These are phyloP conservation scores for Diorhabda sublineata DNA, from an alignment of 1,140 invertebrate genomes.

Conservation along the genomic window DNA sequence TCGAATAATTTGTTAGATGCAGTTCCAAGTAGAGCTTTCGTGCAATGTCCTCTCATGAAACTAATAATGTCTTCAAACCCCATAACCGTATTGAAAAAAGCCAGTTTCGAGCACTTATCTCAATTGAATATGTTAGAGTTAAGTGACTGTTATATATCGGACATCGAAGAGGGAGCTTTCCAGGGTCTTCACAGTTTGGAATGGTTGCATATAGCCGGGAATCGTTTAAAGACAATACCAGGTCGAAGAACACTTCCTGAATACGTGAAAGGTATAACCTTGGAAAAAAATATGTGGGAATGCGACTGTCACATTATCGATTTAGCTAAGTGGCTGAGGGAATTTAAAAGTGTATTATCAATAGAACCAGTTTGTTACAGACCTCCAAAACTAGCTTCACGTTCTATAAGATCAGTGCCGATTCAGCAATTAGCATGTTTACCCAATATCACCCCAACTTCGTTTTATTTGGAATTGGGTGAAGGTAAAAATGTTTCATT, in stretches of 20 bases:
- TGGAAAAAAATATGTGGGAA: slow-evolving; percentile 84
- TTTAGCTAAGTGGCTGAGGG: slow-evolving; percentile 71
- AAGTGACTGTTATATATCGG: slow-evolving; percentile 71
- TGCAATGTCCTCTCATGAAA: slow-evolving; percentile 75
- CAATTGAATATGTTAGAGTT: slow-evolving; percentile 78
- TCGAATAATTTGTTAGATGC: slow-evolving; percentile 73
- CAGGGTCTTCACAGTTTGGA: slow-evolving; percentile 72
- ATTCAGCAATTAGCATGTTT: slow-evolving; percentile 75
- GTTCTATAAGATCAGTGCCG: slow-evolving; percentile 64
- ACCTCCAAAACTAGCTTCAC: slow-evolving; percentile 62
- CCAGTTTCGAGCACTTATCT: slow-evolving; percentile 71
- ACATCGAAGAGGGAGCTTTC: slow-evolving; percentile 76
- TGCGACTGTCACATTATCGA: slow-evolving; percentile 79
- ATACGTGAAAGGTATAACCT: slow-evolving; percentile 68
- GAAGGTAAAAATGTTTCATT: slow-evolving; percentile 77
- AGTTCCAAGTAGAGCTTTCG: slow-evolving; percentile 73
- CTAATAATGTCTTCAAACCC: slow-evolving; percentile 77
- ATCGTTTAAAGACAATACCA: slow-evolving; percentile 67
- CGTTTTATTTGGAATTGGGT: slow-evolving; percentile 67
- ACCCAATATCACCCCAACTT: slow-evolving; percentile 68
- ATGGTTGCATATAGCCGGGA: slow-evolving; percentile 79
- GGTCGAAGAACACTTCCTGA: slow-evolving; percentile 67
- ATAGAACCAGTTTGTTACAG: slow-evolving; percentile 70
- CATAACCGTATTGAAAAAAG: slow-evolving; percentile 63
- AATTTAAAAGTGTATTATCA: slow-evolving; percentile 65